Evolutionary conservation across 2,113 vertebrate species (phyloP), one percentile per base, ranked within the genome.

Genomic region (Lutjanus erythropterus): DNA sequence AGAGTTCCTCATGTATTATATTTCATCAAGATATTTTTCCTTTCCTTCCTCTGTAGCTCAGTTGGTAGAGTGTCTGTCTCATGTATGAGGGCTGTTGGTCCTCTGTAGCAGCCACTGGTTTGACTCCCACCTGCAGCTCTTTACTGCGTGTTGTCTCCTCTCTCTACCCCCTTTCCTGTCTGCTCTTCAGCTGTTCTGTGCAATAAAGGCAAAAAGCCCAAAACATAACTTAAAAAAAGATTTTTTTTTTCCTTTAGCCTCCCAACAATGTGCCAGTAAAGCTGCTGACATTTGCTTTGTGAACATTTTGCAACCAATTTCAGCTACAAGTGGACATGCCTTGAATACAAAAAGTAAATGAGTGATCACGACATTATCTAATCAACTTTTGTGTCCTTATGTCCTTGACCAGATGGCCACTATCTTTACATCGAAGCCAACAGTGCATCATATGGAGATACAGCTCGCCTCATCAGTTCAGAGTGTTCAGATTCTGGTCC

Each of bases 351-450:
- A 18, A 60, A 25, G 31, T n/a, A 49, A 31, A 33, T 23, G 3
- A 25, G 2, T 9, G 25, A 5, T 50, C 23, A 4, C 1, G 5
- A 44, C 0, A 41, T 16, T 14, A 33, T 25, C 5, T 2, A 52
- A 59, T n/a, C n/a, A n/a, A n/a, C n/a, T n/a, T n/a, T n/a, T n/a
- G n/a, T n/a, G n/a, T n/a, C 52, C 18, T 55, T 27, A 4, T 78
- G 12, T 25, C 8, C 9, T 70, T 15, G 16, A 65, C 16, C 78
- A 96, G 95, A 68, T 9, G 95, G 96, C 42, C 92, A 93, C 78
- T 96, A 95, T 65, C 74, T 97, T 71, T 96, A 95, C 85, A 93
- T 97, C 39, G 89, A 95, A 62, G 95, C 90, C 2, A 87, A 16
- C 31, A 44, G 68, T 3, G 71, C 39, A 1, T 0, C 64, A 0